Evolutionary conservation across 2,888 invertebrate genomes (phyloP).

Genomic region (Eueremaeus valkanovi): DNA sequence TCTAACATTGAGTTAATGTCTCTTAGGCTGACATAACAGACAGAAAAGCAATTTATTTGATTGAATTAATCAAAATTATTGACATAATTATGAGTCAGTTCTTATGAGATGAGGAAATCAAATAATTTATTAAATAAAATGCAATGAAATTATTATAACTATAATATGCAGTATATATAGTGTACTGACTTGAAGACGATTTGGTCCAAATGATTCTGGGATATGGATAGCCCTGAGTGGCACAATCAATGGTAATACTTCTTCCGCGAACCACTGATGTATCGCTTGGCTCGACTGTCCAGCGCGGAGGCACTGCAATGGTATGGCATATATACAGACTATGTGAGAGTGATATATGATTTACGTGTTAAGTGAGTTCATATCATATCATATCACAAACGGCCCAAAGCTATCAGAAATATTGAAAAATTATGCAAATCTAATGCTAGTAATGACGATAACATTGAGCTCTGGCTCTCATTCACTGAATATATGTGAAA

Average conservation of each 20-base stretch:
- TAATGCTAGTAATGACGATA: conserved; percentile 26
- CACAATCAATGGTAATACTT: conserved; percentile 46
- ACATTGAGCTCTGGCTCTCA: not conserved
- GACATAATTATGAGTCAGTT: conserved; percentile 1
- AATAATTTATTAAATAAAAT: conserved; percentile 25
- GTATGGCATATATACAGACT: not conserved
- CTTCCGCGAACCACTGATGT: conserved; percentile 49
- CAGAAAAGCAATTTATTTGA: conserved; percentile 15
- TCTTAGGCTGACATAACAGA: not conserved
- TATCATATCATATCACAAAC: conserved; percentile 16
- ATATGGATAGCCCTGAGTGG: conserved; percentile 48
- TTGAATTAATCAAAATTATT: conserved; percentile 25
- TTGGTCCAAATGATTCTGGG: conserved; percentile 48
- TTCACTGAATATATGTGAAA: not conserved
- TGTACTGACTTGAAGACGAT: conserved; percentile 33
- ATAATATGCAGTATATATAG: conserved; percentile 37
- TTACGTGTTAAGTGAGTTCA: conserved; percentile 1
- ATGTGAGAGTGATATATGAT: conserved; percentile 6
- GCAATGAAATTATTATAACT: not conserved
- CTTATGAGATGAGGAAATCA: not conserved
- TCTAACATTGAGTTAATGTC: not conserved
- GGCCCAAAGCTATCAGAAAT: conserved; percentile 6
- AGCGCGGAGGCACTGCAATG: conserved; percentile 48
- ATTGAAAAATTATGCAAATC: conserved; percentile 32
- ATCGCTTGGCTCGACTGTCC: conserved; percentile 49